A percentile compares a stretch with the other conserved stretches of the same genome.
Conservation (phyloP, 2,888 invertebrate genomes). For the Apamea sordens region DNA sequence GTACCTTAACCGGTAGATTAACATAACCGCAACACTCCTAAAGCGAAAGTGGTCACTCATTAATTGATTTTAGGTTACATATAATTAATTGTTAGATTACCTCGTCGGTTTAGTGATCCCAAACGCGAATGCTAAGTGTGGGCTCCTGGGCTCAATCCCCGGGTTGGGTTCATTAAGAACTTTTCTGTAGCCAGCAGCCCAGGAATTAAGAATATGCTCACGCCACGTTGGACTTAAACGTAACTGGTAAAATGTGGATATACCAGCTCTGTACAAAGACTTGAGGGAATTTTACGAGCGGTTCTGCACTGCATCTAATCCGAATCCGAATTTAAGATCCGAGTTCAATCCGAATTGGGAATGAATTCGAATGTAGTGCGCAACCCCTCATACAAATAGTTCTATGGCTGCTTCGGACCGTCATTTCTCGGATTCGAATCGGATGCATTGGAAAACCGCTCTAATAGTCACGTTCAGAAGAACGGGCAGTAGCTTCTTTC, state of each 20-base stretch:
- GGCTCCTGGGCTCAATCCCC: no score
- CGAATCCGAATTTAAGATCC: neutral
- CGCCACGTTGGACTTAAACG: neutral
- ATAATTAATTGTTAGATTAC: neutral
- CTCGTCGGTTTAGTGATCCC: neutral
- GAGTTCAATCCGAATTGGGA: no score
- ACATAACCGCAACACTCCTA: slow-evolving; percentile 12
- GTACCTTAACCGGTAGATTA: slow-evolving; percentile 14
- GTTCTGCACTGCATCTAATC: no score
- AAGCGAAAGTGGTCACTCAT: slow-evolving; percentile 27
- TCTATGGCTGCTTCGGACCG: no score
- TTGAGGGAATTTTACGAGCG: neutral
- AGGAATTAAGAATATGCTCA: neutral
- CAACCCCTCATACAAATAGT: no score
- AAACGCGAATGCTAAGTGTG: neutral
- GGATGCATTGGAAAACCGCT: no score
- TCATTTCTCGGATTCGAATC: no score
- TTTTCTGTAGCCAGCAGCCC: neutral
- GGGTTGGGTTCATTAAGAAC: no score
- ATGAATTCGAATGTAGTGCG: no score
- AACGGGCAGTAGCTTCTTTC: no score
- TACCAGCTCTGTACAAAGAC: no score
- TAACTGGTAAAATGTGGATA: neutral
- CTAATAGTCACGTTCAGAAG: neutral
- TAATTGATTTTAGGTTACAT: slow-evolving; percentile 9